Conservation (phyloP, 2,888 invertebrate species). For the Dasysyrphus albostriatus region DNA sequence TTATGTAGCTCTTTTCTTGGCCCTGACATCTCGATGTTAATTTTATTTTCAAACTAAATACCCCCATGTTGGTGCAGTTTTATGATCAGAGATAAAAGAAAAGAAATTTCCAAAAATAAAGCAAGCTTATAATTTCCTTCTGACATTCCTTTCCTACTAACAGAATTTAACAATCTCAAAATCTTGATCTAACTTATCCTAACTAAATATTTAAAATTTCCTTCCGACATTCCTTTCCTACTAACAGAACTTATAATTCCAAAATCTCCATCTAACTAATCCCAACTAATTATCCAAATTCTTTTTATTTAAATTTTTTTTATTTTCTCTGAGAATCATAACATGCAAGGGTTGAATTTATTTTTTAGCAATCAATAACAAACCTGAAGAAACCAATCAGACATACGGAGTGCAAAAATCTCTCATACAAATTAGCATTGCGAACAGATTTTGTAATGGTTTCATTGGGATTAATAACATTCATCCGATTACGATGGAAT, state of each 20-base stretch:
- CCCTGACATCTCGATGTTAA: too few species aligned
- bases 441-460: too few species aligned
- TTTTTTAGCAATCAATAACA: too few species aligned
- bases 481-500: too few species aligned
- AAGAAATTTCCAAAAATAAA: neutral
- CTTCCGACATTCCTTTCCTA: neutral
- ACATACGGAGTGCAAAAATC: too few species aligned
- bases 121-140: neutral
- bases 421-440: too few species aligned
- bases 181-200: neutral
- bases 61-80: neutral
- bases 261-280: neutral
- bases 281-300: neutral
- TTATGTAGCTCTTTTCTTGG: too few species aligned
- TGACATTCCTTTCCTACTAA: conserved; percentile 12
- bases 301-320: too few species aligned
- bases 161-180: neutral
- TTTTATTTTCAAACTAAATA: too few species aligned
- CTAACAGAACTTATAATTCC: neutral
- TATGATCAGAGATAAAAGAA: neutral
- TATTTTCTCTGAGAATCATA: neutral
- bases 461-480: too few species aligned
- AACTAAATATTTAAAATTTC: neutral
- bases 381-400: too few species aligned
- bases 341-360: neutral